Conservation (phyloP, 2,113 vertebrate genomes). For the Urocynchramus pylzowi region DNA sequence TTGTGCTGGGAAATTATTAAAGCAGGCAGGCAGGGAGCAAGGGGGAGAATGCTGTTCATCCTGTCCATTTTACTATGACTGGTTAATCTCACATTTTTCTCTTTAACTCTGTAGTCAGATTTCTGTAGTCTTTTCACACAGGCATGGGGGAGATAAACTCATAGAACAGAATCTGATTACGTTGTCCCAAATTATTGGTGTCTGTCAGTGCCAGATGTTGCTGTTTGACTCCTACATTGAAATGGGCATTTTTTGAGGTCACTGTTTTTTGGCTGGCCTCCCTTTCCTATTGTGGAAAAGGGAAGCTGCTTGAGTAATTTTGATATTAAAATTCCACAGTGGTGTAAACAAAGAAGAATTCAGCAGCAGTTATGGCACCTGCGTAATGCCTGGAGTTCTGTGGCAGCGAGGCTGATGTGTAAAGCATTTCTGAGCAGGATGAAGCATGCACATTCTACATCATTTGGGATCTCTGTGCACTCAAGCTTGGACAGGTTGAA, state of each 20-base stretch:
- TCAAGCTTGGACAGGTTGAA: constrained; percentile 30
- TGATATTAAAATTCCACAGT: background rate
- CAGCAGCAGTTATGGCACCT: background rate
- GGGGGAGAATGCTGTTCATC: background rate
- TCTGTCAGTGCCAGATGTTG: background rate
- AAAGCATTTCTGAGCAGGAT: constrained; percentile 9
- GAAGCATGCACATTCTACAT: background rate
- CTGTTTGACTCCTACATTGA: background rate
- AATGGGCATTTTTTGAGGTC: background rate
- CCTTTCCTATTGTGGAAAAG: background rate
- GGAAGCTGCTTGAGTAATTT: background rate
- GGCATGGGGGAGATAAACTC: rapidly evolving
- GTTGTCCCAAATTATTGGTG: background rate
- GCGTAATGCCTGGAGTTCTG: background rate
- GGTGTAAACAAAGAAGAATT: background rate
- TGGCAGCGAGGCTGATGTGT: background rate
- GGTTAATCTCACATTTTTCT: background rate
- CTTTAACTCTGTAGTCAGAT: background rate
- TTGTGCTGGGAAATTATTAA: background rate
- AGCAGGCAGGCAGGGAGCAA: background rate
- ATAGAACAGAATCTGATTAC: background rate
- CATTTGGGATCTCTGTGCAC: background rate
- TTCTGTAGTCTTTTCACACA: background rate
- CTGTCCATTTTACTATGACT: background rate
- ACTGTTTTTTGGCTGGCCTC: background rate